Conservation (phyloP, 2,113 vertebrate species). For the Prunella fulvescens region DNA sequence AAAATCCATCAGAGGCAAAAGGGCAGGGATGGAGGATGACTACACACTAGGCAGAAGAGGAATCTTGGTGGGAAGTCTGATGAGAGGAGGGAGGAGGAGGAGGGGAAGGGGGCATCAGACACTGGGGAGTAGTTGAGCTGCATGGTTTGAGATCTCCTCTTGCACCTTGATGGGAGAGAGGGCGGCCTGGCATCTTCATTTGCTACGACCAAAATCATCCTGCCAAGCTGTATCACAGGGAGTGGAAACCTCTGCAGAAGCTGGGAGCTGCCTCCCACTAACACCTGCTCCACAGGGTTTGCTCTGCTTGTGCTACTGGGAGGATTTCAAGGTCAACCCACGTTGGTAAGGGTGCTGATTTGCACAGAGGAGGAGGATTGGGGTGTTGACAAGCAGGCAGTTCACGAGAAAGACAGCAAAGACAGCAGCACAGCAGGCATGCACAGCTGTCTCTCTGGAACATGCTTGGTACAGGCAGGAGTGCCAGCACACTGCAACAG, state of each 20-base stretch:
- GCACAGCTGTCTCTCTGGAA: background rate
- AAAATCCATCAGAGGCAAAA: conserved; percentile 5
- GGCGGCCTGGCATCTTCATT: background rate
- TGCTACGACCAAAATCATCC: background rate
- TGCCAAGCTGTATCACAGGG: background rate
- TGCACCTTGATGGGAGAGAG: background rate
- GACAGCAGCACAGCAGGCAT: rapidly evolving
- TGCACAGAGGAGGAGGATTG: background rate
- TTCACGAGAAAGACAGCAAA: background rate
- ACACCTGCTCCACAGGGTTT: background rate
- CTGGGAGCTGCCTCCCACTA: background rate
- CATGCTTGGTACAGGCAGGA: rapidly evolving
- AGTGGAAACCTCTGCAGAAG: background rate
- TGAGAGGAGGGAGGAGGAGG: background rate
- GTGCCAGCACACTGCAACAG: rapidly evolving
- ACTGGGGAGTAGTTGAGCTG: conserved; percentile 13
- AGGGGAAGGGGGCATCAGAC: background rate
- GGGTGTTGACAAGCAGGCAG: background rate
- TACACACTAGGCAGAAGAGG: background rate
- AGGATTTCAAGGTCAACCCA: background rate
- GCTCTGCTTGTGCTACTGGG: background rate
- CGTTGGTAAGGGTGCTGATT: background rate
- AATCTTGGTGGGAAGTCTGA: background rate
- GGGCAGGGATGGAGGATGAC: conserved; percentile 33
- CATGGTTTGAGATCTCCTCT: conserved; percentile 20